Evolutionary conservation across 2,888 invertebrate species (phyloP), one percentile per base, ranked within the genome.

Genomic region (Parnassius mnemosyne): DNA sequence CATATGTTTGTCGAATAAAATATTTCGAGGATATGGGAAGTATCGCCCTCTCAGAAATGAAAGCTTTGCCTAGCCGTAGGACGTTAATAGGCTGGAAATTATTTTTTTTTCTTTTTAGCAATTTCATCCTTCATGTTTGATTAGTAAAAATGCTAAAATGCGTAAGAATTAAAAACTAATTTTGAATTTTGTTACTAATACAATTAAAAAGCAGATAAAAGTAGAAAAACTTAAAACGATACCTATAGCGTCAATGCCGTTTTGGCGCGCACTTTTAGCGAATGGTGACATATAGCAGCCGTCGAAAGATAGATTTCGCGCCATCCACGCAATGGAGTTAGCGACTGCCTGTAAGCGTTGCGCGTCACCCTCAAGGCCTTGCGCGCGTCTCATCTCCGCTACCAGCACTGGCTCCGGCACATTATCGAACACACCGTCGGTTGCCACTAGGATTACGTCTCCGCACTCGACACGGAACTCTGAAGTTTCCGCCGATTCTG

Each of bases 351-450:
- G 98, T 72, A 98, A 92, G 74, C 94, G 93, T 68, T 93, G 93
- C 53, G 96, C 94, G 86, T 96, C 96, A 34, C 80, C 83, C 2
- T 78, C 79, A 16, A 78, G 68, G 2, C 71, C 77, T 63, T 80
- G 79, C 65, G 94, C 94, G 84, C 95, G 94, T 71, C 94, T 91
- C 87, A 99, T 93, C 87, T 98, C 97, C 57, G 96, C 95, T 71
- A 98, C 93, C 76, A 99, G 94, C 81, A 98, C 93, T 70, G 95
- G 95, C 77, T 97, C 97, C 65, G 98, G 98, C 75, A 99, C 95
- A 91, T 99, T 99, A 92, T 99, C 99, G 91, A 99, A 99, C 61
- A 99, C 97, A 60, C 99, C 99, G 89, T 99, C 99, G 1, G 99
- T 99, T 34, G 98, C 99, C 60, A 99, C 94, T 49, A 99, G 93